Evolutionary conservation across 2,888 invertebrate species (phyloP), one percentile per base, ranked within the genome.

Genomic region (Drosophila kokeensis): DNA sequence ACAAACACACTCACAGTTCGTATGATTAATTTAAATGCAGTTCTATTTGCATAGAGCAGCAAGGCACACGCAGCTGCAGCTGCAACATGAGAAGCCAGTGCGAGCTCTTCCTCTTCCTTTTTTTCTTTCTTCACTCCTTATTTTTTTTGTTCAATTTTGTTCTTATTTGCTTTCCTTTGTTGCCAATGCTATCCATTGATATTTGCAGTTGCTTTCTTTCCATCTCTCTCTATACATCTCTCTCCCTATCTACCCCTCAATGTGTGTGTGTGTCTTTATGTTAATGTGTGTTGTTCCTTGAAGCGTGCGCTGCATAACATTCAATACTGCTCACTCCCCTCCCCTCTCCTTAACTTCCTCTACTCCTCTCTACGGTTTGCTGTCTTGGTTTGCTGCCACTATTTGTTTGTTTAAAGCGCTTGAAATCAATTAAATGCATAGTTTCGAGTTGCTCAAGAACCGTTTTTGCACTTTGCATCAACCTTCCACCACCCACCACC

Each of bases 11-110:
- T 27, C 45, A 27, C n/a, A 21, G 74, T 83, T 86, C 86, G 90
- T 87, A 90, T 87, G 87, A 87, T 87, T 87, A 90, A 90, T 87
- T 87, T 85, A 89, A 89, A 87, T 85, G 90, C 86, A 87, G 75
- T 76, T 83, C 69, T 81, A 87, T 89, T 86, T 84, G 85, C 87
- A 81, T 84, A 76, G 67, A 52, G 48, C 36, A 60, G 66, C 53
- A 53, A 30, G 57, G 58, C 24, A 61, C 27, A 34, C n/a, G 21
- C 45, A 54, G 10, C 24, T 18, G 21, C 61, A 32, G 32, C 45
- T 40, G 40, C 40, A 52, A 21, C 45, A 69, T 40, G 55, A 70
- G 55, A 69, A 36, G 69, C 58, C 58, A 55, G 48, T 70, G 71
- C 38, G 40, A 40, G 27, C 42, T 29, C 21, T 49, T 45, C 48